A percentile compares a stretch with the other conserved stretches of the same genome.
These are phyloP conservation scores for Drosophila funebris DNA, from an alignment of 1,140 invertebrate species.

Conservation along the genomic window DNA sequence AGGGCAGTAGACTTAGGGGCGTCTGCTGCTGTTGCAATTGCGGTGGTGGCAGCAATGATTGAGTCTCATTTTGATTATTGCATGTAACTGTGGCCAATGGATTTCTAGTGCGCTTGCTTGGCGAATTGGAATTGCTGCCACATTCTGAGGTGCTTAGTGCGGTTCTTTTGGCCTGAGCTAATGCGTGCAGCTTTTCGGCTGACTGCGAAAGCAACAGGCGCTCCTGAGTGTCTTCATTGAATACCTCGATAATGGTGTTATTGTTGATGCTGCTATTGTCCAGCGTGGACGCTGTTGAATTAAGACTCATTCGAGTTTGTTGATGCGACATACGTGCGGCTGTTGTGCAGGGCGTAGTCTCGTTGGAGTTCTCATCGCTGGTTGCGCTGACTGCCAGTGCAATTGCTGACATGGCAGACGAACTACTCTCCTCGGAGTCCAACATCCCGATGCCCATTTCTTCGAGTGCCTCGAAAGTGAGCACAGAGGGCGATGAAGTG, in stretches of 20 bases:
- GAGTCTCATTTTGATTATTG: slow-evolving; percentile 43
- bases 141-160: slow-evolving; percentile 27
- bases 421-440: slow-evolving; percentile 81
- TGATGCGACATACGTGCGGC: slow-evolving; percentile 64
- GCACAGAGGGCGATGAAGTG: slow-evolving; percentile 65
- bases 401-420: slow-evolving; percentile 71
- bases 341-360: slow-evolving; percentile 65
- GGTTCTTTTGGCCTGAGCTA: slow-evolving; percentile 49
- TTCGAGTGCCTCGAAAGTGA: slow-evolving; percentile 71
- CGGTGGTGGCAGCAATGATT: slow-evolving; percentile 26
- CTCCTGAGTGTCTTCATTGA: slow-evolving; percentile 41
- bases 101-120: slow-evolving; percentile 67
- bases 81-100: slow-evolving; percentile 64
- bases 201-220: slow-evolving; percentile 26
- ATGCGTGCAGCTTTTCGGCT: slow-evolving; percentile 34
- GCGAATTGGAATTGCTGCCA: slow-evolving; percentile 66
- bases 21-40: slow-evolving; percentile 29
- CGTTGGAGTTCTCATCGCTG: slow-evolving; percentile 80
- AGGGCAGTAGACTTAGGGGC: slow-evolving; percentile 56
- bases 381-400: slow-evolving; percentile 61
- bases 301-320: slow-evolving; percentile 49
- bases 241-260: slow-evolving; percentile 31
- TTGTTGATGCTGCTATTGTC: slow-evolving; percentile 38
- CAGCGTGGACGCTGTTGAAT: slow-evolving; percentile 48
- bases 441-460: slow-evolving; percentile 83